Evolutionary conservation across 1,140 invertebrate genomes (phyloP), one percentile per base, ranked within the genome.

Genomic region (Agraylea sexmaculata): DNA sequence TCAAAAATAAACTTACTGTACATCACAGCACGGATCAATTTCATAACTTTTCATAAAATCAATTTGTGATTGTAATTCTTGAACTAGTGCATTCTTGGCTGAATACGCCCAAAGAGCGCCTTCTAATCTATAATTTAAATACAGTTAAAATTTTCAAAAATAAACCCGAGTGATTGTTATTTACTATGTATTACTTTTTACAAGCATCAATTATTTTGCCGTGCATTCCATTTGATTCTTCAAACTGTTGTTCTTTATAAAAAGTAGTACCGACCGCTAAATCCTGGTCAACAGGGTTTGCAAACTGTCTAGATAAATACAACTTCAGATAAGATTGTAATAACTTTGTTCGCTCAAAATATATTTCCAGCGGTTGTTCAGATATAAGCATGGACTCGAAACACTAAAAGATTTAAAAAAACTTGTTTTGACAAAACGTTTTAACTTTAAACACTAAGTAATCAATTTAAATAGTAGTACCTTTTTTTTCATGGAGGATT

Each of bases 301-400:
- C 32, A 34, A 34, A 18, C 17, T 34, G 32, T 18, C 32, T 15
- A 4, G 32, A 15, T 17, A 34, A 4, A 34, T 34, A 18, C 5
- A 34, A 18, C 12, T 34, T 34, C 5, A 34, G 17, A 34, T 34
- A 34, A 2, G 32, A 18, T 34, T 34, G 15, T 4, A 34, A 18
- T 18, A 34, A 18, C 20, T 34, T 34, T 34, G 32, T 34, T 34
- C 32, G 16, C n/a, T 34, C 32, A n/a, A 15, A 34, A 34, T 34
- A 34, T 12, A 34, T 12, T 34, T 34, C 32, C 4, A 34, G 17
- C 4, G 32, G 32, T 18, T 15, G 16, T 16, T 34, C 32, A 16
- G 12, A 34, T 7, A 34, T 18, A n/a, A 34, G 20, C 32, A 34
- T 18, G 4, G 16, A 18, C 10, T 34, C 17, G n/a, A 11, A 15